Conservation (phyloP, 2,113 vertebrate genomes). For the Rhipidura dahli region DNA sequence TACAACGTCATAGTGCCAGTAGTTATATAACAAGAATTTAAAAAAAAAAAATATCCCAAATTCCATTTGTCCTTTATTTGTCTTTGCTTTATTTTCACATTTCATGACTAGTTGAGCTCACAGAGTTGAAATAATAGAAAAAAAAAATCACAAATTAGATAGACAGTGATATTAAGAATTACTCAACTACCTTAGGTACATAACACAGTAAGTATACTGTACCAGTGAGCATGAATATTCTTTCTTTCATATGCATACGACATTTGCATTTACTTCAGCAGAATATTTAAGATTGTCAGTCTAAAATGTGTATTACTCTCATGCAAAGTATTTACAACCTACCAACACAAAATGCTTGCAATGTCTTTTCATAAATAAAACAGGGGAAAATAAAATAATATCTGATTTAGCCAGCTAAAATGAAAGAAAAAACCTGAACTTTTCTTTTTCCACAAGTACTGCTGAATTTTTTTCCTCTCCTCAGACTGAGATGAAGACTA, state of each 20-base stretch:
- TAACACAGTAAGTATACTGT: background rate
- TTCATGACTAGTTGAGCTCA: background rate
- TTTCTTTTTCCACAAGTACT: background rate
- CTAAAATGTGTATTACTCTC: background rate
- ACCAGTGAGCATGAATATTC: background rate
- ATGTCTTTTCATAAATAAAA: background rate
- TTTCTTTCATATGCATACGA: background rate
- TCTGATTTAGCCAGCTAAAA: background rate
- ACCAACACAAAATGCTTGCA: background rate
- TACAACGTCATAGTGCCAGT: background rate
- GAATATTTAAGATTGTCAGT: background rate
- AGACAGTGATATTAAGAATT: background rate
- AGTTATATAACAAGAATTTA: background rate
- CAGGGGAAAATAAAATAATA: background rate
- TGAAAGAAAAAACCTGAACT: rapidly evolving
- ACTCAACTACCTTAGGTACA: background rate
- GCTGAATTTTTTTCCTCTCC: background rate
- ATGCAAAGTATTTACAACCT: background rate
- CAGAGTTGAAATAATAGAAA: background rate
- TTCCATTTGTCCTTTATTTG: background rate
- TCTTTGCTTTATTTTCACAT: background rate
- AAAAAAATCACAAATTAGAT: background rate
- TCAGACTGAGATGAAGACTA: background rate
- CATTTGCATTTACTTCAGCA: background rate
- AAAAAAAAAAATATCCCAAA: background rate